A percentile compares a stretch with the other conserved stretches of the same genome.
Evolutionary conservation across 2,113 vertebrate species (phyloP).

Genomic region (Gnathonemus longibarbis): DNA sequence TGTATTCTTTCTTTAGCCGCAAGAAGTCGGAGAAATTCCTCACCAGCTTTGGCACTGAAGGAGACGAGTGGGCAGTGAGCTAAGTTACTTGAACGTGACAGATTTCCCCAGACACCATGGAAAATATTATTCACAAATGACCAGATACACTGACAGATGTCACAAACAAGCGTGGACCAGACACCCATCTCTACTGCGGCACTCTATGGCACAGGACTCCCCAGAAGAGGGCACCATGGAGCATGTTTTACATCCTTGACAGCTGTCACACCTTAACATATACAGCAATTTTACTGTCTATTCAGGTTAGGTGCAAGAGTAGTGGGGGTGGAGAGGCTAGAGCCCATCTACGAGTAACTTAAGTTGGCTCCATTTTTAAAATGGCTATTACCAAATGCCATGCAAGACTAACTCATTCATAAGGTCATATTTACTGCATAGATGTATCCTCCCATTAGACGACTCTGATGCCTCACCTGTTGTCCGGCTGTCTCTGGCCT

Average conservation of each 20-base stretch:
- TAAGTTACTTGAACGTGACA: neutral
- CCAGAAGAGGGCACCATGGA: too few species aligned
- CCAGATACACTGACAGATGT: neutral
- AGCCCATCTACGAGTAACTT: neutral
- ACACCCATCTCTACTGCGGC: too few species aligned
- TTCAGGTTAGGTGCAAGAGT: too few species aligned
- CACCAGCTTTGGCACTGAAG: neutral
- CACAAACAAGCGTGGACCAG: neutral
- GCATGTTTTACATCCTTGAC: neutral
- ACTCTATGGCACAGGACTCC: too few species aligned
- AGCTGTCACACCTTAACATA: neutral
- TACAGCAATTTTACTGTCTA: neutral
- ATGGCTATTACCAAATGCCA: neutral
- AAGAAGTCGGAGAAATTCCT: slow-evolving; percentile 2
- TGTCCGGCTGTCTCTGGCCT: neutral
- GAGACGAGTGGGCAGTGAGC: neutral
- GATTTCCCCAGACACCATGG: neutral
- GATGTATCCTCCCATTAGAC: neutral
- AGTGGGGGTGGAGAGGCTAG: too few species aligned
- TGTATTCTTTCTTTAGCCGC: neutral
- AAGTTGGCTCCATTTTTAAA: neutral
- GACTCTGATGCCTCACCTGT: neutral
- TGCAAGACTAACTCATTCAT: neutral
- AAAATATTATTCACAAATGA: neutral
- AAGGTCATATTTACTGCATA: neutral